Conservation (phyloP, 1,140 invertebrate species). For the Drosophila neocordata region DNA sequence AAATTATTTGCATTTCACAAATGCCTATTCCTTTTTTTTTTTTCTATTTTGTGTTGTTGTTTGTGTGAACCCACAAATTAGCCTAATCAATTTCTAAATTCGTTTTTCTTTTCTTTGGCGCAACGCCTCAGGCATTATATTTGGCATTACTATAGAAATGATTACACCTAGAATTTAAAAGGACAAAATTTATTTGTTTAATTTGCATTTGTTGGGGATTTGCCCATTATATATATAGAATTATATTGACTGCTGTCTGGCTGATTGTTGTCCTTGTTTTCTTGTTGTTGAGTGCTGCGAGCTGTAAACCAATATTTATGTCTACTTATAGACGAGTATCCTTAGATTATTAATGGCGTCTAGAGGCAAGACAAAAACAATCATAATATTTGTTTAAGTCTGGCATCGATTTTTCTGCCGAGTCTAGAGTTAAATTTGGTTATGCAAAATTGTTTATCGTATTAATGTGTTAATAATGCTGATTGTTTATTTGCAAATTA, state of each 20-base stretch:
- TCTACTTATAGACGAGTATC: slow-evolving; percentile 19
- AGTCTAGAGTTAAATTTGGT: background rate
- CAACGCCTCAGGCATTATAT: slow-evolving; percentile 26
- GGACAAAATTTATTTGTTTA: slow-evolving; percentile 47
- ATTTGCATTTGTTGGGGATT: slow-evolving; percentile 43
- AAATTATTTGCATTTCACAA: slow-evolving; percentile 12
- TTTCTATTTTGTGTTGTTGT: slow-evolving; percentile 12
- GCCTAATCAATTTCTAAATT: slow-evolving; percentile 52
- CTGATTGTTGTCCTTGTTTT: background rate
- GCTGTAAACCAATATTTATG: slow-evolving; percentile 45
- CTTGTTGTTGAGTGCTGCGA: slow-evolving; percentile 10
- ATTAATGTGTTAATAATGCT: slow-evolving; percentile 7
- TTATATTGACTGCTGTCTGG: slow-evolving; percentile 41
- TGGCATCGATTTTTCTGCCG: background rate
- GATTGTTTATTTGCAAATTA: slow-evolving; percentile 1
- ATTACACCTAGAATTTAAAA: slow-evolving; percentile 49
- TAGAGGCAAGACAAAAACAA: slow-evolving; percentile 4
- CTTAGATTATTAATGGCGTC: slow-evolving; percentile 30
- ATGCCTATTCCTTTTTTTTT: background rate
- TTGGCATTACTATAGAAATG: slow-evolving; percentile 44
- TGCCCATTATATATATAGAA: slow-evolving; percentile 37
- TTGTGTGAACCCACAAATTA: slow-evolving; percentile 32
- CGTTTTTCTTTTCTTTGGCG: slow-evolving; percentile 22
- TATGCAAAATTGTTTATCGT: background rate
- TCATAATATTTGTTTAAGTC: slow-evolving; percentile 40